A percentile compares a stretch with the other conserved stretches of the same genome.
Evolutionary conservation across 2,797 vertebrate genomes (phyloP).

Genomic region (Pseudomugil gertrudae): DNA sequence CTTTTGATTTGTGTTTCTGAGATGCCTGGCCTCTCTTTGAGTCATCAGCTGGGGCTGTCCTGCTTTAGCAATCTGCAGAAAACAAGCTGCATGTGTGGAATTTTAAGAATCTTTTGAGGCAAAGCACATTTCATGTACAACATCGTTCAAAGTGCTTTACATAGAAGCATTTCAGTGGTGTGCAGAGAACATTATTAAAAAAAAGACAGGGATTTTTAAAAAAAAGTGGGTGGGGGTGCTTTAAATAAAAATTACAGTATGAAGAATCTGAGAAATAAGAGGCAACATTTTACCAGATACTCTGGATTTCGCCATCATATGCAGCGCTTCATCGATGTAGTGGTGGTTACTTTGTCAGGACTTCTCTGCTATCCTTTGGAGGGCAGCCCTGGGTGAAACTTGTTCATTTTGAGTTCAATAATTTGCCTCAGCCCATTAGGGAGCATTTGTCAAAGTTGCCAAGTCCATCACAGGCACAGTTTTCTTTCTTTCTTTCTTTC

Average conservation of each 20-base stretch:
- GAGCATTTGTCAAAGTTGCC: conserved; percentile 63
- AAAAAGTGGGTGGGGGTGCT: no score
- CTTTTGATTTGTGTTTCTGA: conserved; percentile 63
- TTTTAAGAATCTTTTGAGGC: conserved; percentile 37
- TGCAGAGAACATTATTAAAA: no score
- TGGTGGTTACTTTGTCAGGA: conserved; percentile 14
- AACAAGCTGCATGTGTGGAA: conserved; percentile 44
- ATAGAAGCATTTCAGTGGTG: no score
- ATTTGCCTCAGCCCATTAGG: conserved; percentile 62
- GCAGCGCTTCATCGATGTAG: neutral
- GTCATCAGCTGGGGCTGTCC: conserved; percentile 67
- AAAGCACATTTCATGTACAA: no score
- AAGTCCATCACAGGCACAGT: conserved; percentile 64
- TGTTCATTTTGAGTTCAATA: conserved; percentile 55
- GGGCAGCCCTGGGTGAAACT: conserved; percentile 20
- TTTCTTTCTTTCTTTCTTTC: no score
- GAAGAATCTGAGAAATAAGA: conserved; percentile 27
- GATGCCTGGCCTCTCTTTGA: conserved; percentile 47
- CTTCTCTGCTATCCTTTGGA: conserved; percentile 21
- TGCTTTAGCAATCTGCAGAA: conserved; percentile 52
- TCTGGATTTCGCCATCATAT: conserved; percentile 29
- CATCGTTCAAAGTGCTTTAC: no score
- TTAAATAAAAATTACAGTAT: no score
- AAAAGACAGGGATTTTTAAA: no score
- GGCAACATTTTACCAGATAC: conserved; percentile 23